phyloP scores from a whole-genome alignment of 2,113 vertebrate genomes.

The Rhinopomastus cyanomelas region DNA sequence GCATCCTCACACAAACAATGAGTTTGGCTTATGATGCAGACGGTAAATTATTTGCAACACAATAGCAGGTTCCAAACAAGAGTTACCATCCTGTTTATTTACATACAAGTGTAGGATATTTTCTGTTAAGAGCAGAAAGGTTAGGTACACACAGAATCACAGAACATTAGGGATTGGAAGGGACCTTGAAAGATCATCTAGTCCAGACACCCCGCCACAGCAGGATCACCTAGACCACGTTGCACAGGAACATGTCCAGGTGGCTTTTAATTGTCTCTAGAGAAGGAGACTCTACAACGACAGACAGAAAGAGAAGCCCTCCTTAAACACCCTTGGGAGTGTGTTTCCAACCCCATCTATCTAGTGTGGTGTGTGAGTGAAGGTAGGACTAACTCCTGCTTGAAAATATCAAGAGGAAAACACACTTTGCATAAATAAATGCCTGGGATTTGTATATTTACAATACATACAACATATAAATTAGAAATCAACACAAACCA shows the following conservation, averaged over 20 bases:
- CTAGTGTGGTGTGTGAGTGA: not conserved
- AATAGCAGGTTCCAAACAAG: not conserved
- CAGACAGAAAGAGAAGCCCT: not conserved
- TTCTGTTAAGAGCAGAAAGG: not conserved
- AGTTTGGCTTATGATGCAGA: not conserved
- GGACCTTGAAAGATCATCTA: too few relatives aligned
- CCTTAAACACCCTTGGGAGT: not conserved
- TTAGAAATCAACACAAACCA: slow-evolving; percentile 34
- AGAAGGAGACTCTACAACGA: too few relatives aligned
- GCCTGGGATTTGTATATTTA: slow-evolving; percentile 70
- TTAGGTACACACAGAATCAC: not conserved
- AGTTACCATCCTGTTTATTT: slow-evolving; percentile 46
- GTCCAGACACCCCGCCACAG: too few relatives aligned
- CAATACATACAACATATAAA: slow-evolving; percentile 72
- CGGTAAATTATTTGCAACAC: not conserved
- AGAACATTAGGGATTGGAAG: too few relatives aligned
- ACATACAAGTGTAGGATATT: not conserved
- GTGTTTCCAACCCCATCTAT: not conserved
- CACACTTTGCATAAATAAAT: slow-evolving; percentile 75
- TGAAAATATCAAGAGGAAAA: not conserved
- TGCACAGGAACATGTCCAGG: too few relatives aligned
- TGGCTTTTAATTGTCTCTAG: too few relatives aligned
- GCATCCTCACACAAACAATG: not conserved
- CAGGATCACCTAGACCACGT: too few relatives aligned
- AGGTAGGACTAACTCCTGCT: not conserved